Evolutionary conservation across 2,888 invertebrate genomes (phyloP).

Genomic region (Neoitamus cyanurus): DNA sequence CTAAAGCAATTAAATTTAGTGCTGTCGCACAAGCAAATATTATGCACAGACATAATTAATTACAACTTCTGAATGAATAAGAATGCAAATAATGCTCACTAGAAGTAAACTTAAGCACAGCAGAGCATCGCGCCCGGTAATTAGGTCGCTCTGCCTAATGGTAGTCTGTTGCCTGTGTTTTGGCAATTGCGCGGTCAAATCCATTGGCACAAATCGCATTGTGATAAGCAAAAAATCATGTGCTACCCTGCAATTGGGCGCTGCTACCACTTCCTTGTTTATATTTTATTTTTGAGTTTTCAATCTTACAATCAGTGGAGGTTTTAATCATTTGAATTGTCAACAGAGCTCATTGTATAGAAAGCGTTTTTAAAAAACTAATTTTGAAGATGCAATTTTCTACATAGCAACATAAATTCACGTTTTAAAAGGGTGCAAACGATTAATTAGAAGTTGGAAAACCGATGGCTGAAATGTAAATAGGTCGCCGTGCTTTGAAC

Average conservation of each 20-base stretch:
- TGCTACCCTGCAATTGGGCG: background rate
- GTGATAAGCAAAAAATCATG: slow-evolving; percentile 1
- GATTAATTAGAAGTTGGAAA: background rate
- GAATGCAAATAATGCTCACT: slow-evolving; percentile 7
- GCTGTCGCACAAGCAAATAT: background rate
- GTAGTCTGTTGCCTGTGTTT: background rate
- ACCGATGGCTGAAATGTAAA: background rate
- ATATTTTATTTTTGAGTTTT: background rate
- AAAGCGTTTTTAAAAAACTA: background rate
- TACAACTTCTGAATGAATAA: slow-evolving; percentile 17
- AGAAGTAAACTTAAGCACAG: background rate
- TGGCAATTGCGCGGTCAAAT: slow-evolving; percentile 35
- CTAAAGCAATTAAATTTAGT: background rate
- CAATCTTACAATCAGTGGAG: background rate
- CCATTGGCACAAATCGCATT: slow-evolving; percentile 22
- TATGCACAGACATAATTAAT: slow-evolving; percentile 16
- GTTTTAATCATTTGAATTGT: background rate
- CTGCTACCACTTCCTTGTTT: slow-evolving; percentile 28
- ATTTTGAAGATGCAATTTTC: background rate
- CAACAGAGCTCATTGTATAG: background rate
- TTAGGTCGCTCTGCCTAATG: slow-evolving; percentile 15
- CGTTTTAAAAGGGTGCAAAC: background rate
- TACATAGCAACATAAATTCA: background rate
- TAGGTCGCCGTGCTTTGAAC: background rate
- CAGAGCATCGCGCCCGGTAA: background rate